These are phyloP conservation scores for Belonocnema kinseyi DNA, from an alignment of 1,140 invertebrate genomes.

Conservation along the genomic window DNA sequence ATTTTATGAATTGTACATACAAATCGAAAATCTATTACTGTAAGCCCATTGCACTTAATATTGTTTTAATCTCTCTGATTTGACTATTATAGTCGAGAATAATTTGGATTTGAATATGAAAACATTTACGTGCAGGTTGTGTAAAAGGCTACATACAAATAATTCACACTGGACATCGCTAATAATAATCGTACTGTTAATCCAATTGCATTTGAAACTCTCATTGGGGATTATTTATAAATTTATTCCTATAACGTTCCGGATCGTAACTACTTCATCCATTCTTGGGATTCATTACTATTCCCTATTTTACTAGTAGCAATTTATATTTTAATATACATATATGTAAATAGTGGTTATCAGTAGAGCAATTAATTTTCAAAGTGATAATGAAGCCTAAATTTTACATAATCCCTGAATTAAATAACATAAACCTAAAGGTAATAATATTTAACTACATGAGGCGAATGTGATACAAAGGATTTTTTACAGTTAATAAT, in stretches of 20 bases:
- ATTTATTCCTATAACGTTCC: slow-evolving; percentile 24
- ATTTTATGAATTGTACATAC: background rate
- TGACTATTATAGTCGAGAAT: slow-evolving; percentile 7
- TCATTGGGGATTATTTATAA: slow-evolving; percentile 22
- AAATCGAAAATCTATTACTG: background rate
- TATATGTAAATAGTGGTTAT: background rate
- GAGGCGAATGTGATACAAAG: no score
- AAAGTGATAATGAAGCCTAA: no score
- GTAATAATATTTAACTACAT: no score
- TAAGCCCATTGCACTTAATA: slow-evolving; percentile 1
- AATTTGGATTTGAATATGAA: slow-evolving; percentile 1
- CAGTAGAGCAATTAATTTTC: no score
- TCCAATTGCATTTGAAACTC: slow-evolving; percentile 26
- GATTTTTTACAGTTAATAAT: no score
- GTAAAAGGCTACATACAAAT: slow-evolving; percentile 8
- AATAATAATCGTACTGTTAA: slow-evolving; percentile 23
- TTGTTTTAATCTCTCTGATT: background rate
- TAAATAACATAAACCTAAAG: no score
- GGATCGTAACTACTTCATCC: background rate
- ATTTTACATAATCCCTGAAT: no score
- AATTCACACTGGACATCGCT: slow-evolving; percentile 15
- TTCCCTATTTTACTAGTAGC: background rate
- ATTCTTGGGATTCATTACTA: slow-evolving; percentile 1
- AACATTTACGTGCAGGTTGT: slow-evolving; percentile 9
- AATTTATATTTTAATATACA: background rate